Evolutionary conservation across 2,113 vertebrate genomes (phyloP), one percentile per base, ranked within the genome.

Genomic region (Grallaria varia): DNA sequence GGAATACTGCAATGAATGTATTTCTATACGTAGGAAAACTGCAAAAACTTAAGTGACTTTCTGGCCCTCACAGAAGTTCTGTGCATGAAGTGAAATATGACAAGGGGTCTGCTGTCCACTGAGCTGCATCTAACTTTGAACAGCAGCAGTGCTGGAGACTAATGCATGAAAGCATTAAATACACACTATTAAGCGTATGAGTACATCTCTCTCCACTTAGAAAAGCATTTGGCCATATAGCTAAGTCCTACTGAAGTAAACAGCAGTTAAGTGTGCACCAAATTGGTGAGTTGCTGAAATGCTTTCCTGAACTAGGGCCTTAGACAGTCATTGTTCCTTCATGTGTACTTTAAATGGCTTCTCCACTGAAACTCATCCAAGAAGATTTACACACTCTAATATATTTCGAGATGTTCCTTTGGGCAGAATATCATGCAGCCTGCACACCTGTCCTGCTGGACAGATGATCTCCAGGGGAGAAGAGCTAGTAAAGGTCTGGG

Each of bases 371-470:
- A 88, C 74, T 60, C 73, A 78, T 89, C 76, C 79, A 75, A 67
- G 66, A 92, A 95, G 87, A 92, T 95, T 96, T 93, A 87, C 78
- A 84, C 84, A 45, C 64, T 69, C 22, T 4, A 73, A 86, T 92
- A 49, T 74, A 75, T 93, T 76, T 84, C 45, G 73, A 77, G 60
- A 86, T 84, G 72, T 85, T 89, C 79, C 96, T 96, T 90, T 94
- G 85, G 96, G 85, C 92, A 92, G 87, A 95, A 94, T 93, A 77
- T 77, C 67, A 4, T 17, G 72, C 52, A 79, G 63, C 60, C 85
- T 89, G 87, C 39, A 75, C 93, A 95, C 95, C 96, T 97, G 91
- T 94, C 85, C 71, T 83, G 39, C 89, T 75, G 71, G 60, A 64
- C 77, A 75, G 82, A 89, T 83, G 50, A 84, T 95, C 92, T 95